phyloP scores from a whole-genome alignment of 2,797 vertebrate genomes.

The Phoebastria nigripes region DNA sequence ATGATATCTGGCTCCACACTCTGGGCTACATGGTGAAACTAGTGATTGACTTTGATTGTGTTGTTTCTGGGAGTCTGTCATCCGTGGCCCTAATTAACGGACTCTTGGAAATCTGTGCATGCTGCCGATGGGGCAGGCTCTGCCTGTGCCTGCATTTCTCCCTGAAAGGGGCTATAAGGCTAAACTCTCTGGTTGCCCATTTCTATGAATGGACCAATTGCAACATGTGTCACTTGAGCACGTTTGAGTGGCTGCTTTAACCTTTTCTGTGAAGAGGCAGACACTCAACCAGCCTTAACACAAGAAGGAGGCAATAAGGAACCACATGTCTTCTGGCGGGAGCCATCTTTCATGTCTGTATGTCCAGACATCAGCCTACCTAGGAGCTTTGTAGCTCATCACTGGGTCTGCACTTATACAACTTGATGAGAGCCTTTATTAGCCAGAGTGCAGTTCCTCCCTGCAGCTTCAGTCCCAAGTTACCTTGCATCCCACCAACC shows the following conservation, averaged over 20 bases:
- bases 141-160: not conserved
- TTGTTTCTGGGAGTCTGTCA: not conserved
- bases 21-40: not conserved
- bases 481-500: not conserved
- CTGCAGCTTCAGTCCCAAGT: not conserved
- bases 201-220: not conserved
- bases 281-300: not conserved
- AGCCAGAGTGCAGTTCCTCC: not conserved
- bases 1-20: not conserved
- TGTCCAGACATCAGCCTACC: not conserved
- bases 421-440: not conserved
- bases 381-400: not conserved
- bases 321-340: not conserved
- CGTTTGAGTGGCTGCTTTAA: not conserved
- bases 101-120: not conserved
- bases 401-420: rapidly evolving
- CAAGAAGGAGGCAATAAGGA: not conserved
- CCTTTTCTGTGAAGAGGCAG: not conserved
- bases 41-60: not conserved
- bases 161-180: not conserved
- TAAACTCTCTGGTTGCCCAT: not conserved
- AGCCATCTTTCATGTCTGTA: not conserved
- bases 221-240: not conserved
- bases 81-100: not conserved
- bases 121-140: not conserved